Percentiles rank a stretch among this genome's conserved stretches.
These are phyloP conservation scores for Lagodon rhomboides DNA, from an alignment of 2,797 vertebrate species.

Conservation along the genomic window DNA sequence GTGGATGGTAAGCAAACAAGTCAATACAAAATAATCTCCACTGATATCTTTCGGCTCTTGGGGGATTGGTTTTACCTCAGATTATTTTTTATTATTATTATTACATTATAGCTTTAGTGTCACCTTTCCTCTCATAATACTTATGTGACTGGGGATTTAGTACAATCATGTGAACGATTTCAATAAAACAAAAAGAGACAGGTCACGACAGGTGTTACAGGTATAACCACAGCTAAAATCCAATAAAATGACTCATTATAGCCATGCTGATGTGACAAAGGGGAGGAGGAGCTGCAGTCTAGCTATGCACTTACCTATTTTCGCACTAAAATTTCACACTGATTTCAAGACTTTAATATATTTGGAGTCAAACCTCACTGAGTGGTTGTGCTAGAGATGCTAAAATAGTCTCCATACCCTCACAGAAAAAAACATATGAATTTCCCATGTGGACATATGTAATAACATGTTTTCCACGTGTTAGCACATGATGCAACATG, in stretches of 20 bases:
- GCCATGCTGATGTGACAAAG: too few relatives aligned
- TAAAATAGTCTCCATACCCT: too few relatives aligned
- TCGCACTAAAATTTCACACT: too few relatives aligned
- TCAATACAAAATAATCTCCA: background rate
- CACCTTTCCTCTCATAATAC: background rate
- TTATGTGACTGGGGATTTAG: background rate
- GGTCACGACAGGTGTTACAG: background rate
- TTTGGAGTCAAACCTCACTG: background rate
- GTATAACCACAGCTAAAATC: background rate
- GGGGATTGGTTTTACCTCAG: background rate
- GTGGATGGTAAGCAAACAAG: constrained; percentile 82
- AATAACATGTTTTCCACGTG: too few relatives aligned
- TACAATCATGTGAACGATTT: too few relatives aligned
- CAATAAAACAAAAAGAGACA: too few relatives aligned
- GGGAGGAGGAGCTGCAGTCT: background rate
- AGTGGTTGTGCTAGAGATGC: background rate
- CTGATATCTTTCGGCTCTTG: background rate
- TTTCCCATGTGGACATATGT: too few relatives aligned
- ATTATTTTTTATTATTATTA: background rate
- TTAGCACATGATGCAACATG: too few relatives aligned
- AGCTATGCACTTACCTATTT: background rate
- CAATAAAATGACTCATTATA: background rate
- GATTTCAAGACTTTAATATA: background rate
- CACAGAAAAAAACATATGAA: too few relatives aligned
- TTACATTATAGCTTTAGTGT: background rate